Evolutionary conservation across 2,888 invertebrate species (phyloP).

Genomic region (Iphiclides podalirius): DNA sequence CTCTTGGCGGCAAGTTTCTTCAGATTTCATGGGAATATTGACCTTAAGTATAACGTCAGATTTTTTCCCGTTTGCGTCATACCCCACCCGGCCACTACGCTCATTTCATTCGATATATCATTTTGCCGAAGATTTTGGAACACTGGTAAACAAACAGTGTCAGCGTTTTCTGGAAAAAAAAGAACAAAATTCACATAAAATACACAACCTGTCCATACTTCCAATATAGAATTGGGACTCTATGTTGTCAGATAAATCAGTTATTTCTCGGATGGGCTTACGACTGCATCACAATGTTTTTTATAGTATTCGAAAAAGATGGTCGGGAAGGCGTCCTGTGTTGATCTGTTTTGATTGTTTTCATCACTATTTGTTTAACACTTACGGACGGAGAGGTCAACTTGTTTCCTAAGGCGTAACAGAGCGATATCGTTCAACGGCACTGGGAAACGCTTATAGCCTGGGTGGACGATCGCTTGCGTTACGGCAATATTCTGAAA

Average conservation of each 20-base stretch:
- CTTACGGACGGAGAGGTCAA: conserved; percentile 11
- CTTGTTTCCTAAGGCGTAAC: conserved; percentile 5
- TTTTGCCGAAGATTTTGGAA: not conserved
- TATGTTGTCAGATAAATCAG: too few relatives aligned
- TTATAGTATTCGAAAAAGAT: too few relatives aligned
- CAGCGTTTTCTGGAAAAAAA: conserved; percentile 9
- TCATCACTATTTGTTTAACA: too few relatives aligned
- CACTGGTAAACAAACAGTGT: conserved; percentile 13
- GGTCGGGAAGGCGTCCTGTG: too few relatives aligned
- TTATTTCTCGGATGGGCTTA: too few relatives aligned
- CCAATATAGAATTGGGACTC: too few relatives aligned
- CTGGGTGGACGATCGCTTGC: not conserved
- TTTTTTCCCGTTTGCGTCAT: not conserved
- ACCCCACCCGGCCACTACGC: conserved; percentile 11
- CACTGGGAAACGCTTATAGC: not conserved
- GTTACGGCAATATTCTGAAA: conserved; percentile 10
- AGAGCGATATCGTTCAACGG: conserved; percentile 10
- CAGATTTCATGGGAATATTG: not conserved
- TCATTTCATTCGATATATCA: not conserved
- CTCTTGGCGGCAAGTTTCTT: not conserved
- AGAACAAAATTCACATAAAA: too few relatives aligned
- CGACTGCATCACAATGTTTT: too few relatives aligned
- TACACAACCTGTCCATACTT: too few relatives aligned
- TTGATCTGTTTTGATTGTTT: too few relatives aligned
- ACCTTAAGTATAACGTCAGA: conserved; percentile 15